These are phyloP conservation scores for Cryptotis parvus DNA, from an alignment of 2,113 vertebrate species.

Conservation along the genomic window DNA sequence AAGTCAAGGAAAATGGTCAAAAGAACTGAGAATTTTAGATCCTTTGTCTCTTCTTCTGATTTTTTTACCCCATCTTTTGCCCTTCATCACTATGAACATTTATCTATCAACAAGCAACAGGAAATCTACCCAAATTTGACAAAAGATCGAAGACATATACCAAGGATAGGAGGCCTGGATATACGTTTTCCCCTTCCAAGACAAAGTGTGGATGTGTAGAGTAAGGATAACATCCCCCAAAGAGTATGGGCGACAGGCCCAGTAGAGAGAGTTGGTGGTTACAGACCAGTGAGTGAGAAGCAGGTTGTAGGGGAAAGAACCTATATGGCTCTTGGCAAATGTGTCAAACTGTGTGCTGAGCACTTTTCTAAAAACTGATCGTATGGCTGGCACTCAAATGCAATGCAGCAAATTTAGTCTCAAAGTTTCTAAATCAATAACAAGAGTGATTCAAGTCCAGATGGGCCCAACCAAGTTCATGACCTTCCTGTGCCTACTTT, in stretches of 20 bases:
- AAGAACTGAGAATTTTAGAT: not conserved
- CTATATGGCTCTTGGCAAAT: not conserved
- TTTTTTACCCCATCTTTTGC: not conserved
- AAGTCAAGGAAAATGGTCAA: not conserved
- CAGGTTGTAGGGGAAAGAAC: not conserved
- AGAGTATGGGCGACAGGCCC: not conserved
- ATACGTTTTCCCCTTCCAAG: not conserved
- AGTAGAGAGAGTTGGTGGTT: not conserved
- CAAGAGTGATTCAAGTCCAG: not conserved
- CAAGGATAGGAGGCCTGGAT: not conserved
- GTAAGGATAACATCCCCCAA: not conserved
- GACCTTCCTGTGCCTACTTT: not conserved
- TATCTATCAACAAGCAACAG: not conserved
- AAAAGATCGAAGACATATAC: not conserved
- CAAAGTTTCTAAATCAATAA: not conserved
- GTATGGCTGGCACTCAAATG: not conserved
- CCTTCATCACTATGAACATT: not conserved
- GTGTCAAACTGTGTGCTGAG: not conserved
- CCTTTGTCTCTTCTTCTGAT: not conserved
- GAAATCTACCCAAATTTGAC: not conserved
- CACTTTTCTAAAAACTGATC: constrained; percentile 34
- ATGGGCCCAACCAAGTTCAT: not conserved
- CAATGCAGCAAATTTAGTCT: not conserved
- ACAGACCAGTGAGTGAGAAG: not conserved
- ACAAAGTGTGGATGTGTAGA: not conserved